A percentile compares a stretch with the other conserved stretches of the same genome.
These are phyloP conservation scores for Synanthedon andrenaeformis DNA, from an alignment of 2,888 invertebrate species.

Conservation along the genomic window DNA sequence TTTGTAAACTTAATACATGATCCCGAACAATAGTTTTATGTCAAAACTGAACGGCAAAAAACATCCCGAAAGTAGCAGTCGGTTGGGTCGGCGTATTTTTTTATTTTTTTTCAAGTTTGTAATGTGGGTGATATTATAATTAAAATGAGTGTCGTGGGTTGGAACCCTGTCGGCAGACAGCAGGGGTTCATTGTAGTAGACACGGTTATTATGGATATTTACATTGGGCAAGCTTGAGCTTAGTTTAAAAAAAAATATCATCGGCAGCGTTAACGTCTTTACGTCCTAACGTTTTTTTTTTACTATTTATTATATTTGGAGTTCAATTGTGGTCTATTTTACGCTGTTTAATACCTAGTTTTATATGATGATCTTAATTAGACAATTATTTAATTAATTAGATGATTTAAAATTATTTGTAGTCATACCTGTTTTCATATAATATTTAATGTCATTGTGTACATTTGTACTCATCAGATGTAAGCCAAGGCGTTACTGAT, in stretches of 20 bases:
- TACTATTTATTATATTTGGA: too few relatives aligned
- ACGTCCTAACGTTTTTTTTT: too few relatives aligned
- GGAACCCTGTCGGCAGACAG: conserved; percentile 49
- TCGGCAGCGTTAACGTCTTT: too few relatives aligned
- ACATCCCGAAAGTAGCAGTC: conserved; percentile 37
- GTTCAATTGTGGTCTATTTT: too few relatives aligned
- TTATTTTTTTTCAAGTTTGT: conserved; percentile 35
- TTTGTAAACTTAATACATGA: conserved; percentile 3
- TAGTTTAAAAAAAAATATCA: neutral
- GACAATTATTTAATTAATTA: too few relatives aligned
- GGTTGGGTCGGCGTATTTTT: conserved; percentile 12
- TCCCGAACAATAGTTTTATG: conserved; percentile 10
- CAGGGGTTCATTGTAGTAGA: conserved; percentile 56
- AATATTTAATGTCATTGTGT: too few relatives aligned
- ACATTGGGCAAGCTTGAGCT: conserved; percentile 53
- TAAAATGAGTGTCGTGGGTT: conserved; percentile 50
- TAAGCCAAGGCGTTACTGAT: too few relatives aligned
- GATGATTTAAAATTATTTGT: too few relatives aligned
- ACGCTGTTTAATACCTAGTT: too few relatives aligned
- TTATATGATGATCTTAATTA: too few relatives aligned
- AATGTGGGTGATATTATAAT: conserved; percentile 70
- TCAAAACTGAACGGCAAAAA: conserved; percentile 13
- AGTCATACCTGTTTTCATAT: too few relatives aligned
- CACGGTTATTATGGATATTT: conserved; percentile 63
- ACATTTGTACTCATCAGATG: too few relatives aligned